Evolutionary conservation across 1,140 invertebrate genomes (phyloP).

Genomic region (Acromyrmex heyeri): DNA sequence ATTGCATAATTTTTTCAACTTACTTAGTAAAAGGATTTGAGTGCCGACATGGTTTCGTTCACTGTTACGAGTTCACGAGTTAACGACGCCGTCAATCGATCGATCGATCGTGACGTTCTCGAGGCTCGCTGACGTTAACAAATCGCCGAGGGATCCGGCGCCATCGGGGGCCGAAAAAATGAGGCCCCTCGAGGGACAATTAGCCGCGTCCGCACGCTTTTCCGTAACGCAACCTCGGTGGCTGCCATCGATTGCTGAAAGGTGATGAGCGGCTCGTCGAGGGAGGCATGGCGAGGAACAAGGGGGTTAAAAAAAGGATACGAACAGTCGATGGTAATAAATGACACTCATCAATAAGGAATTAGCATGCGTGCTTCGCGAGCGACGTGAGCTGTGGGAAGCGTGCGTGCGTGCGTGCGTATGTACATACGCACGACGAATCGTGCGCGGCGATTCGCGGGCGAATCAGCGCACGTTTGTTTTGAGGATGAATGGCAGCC

Average conservation of each 20-base stretch:
- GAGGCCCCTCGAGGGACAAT: conserved; percentile 81
- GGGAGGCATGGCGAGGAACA: conserved; percentile 33
- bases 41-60: background rate
- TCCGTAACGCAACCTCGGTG: conserved; percentile 74
- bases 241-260: conserved; percentile 66
- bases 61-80: conserved; percentile 52
- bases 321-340: conserved; percentile 77
- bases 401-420: background rate
- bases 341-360: conserved; percentile 81
- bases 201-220: conserved; percentile 73
- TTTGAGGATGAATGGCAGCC: conserved; percentile 60
- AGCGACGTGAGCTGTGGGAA: conserved; percentile 61
- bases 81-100: conserved; percentile 74
- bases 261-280: conserved; percentile 60
- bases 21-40: background rate
- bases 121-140: conserved; percentile 70
- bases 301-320: conserved; percentile 4
- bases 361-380: conserved; percentile 72
- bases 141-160: conserved; percentile 70
- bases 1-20: background rate
- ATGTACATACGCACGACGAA: conserved; percentile 8
- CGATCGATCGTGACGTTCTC: conserved; percentile 65
- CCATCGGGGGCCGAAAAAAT: conserved; percentile 76
- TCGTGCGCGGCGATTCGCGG: conserved; percentile 17
- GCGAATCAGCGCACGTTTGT: conserved; percentile 66